Conservation (phyloP, 2,113 vertebrate genomes). For the Coracopsis vasa region DNA sequence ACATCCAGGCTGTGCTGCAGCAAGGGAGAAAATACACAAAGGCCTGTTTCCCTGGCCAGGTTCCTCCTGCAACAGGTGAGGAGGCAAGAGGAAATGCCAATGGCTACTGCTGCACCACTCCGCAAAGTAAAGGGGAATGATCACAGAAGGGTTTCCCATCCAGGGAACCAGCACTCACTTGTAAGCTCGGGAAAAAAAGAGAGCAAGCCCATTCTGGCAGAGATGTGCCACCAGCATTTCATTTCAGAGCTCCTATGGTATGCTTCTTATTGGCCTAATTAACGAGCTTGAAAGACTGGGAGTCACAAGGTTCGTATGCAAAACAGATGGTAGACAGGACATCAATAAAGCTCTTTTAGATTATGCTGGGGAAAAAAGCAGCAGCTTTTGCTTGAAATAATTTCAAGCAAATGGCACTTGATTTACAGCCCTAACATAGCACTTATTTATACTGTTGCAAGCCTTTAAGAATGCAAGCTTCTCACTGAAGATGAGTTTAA, state of each 20-base stretch:
- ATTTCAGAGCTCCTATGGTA: constrained; percentile 13
- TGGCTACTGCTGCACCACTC: neutral
- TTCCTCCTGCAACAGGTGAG: neutral
- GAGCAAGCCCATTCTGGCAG: neutral
- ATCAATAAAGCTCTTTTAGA: constrained; percentile 53
- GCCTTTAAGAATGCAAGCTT: neutral
- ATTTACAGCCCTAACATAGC: neutral
- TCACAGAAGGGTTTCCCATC: neutral
- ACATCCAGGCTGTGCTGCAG: neutral
- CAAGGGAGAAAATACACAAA: neutral
- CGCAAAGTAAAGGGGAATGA: neutral
- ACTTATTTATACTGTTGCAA: constrained; percentile 20
- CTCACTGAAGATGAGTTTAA: neutral
- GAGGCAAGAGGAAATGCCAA: neutral
- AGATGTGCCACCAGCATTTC: neutral
- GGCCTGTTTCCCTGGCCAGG: neutral
- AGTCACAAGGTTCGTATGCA: constrained; percentile 54
- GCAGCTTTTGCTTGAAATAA: constrained; percentile 26
- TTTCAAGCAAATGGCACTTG: constrained; percentile 15
- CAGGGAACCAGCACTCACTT: neutral
- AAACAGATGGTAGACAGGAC: constrained; percentile 62
- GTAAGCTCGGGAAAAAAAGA: neutral
- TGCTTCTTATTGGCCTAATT: constrained; percentile 52
- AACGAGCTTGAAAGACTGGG: constrained; percentile 51
- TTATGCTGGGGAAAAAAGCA: neutral